Conservation (phyloP, 2,888 invertebrate genomes). For the Colostygia pectinataria region DNA sequence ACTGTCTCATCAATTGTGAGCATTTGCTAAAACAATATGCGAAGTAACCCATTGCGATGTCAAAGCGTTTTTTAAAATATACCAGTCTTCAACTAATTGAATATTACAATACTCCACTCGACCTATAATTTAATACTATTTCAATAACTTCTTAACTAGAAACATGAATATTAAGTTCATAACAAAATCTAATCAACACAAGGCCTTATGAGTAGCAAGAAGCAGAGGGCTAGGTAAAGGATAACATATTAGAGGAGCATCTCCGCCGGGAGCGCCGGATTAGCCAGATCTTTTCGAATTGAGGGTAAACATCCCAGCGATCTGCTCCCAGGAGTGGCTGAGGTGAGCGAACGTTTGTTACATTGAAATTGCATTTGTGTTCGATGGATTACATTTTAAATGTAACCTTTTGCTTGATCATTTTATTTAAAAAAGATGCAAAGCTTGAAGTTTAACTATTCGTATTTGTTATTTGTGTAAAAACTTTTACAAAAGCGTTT, state of each 20-base stretch:
- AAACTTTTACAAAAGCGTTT: too few relatives aligned
- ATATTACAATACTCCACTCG: too few relatives aligned
- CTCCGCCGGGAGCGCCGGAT: constrained; percentile 60
- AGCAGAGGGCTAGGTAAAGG: constrained; percentile 42
- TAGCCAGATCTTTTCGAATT: constrained; percentile 73
- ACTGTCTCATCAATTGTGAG: too few relatives aligned
- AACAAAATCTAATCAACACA: constrained; percentile 15
- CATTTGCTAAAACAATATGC: too few relatives aligned
- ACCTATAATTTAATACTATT: too few relatives aligned
- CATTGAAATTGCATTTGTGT: constrained; percentile 51
- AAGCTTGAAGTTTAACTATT: too few relatives aligned
- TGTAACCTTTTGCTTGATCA: constrained; percentile 4
- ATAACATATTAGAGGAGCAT: constrained; percentile 56
- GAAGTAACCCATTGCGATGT: too few relatives aligned
- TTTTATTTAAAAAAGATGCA: too few relatives aligned
- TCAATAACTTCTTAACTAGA: background rate
- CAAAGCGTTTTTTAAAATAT: too few relatives aligned
- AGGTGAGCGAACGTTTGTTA: constrained; percentile 64
- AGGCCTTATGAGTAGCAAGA: constrained; percentile 29
- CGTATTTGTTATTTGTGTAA: too few relatives aligned
- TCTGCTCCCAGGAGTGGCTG: constrained; percentile 51
- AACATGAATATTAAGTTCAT: constrained; percentile 6
- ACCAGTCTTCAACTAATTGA: too few relatives aligned
- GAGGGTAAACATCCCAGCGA: constrained; percentile 69
- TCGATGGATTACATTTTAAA: constrained; percentile 24